Base-by-base conservation (phyloP, 2,888 invertebrate genomes). In the Pandemis cinnamomeana region DNA sequence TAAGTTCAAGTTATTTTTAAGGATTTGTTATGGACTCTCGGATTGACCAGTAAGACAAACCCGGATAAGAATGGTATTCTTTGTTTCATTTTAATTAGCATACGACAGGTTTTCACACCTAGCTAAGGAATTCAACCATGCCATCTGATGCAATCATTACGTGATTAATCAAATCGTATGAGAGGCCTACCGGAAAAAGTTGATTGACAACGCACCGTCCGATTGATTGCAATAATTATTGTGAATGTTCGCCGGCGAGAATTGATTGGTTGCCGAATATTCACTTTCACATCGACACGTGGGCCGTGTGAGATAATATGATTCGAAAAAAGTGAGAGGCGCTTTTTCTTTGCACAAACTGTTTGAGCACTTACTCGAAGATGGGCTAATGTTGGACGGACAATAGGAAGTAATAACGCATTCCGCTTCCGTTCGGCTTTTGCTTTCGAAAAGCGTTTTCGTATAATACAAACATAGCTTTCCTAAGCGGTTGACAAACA, bases 281-380 rank as follows among this genome's bases (percentile, higher is more conserved):
- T 87, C 89, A 91, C 93, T 93, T 93, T 93, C 93, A 89, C 91
- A 81, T 79, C 71, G 77, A 86, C 84, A 86, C 86, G 87, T 87
- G 86, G 83, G 81, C 78, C 80, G 83, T 88, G 87, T 88, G 87
- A 86, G 84, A 88, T 74, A 81, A 80, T 80, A 86, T 84, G 82
- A 86, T 86, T 82, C 81, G 82, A 89, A 86, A 92, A 93, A 93
- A 93, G 93, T 92, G 90, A 93, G 91, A 89, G 90, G 88, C 81
- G 73, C 90, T 91, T 89, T 92, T 93, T 91, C 91, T 92, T 92
- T 92, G 82, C 87, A 78, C 85, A 88, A 85, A 82, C 75, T 87
- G 81, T 92, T 91, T 89, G 86, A 80, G 80, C 83, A 83, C 80
- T 81, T 77, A 75, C 76, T 73, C 55, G 74, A 71, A 73, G 73